These are phyloP conservation scores for Chiropotes sagulatus DNA, from an alignment of 2,797 vertebrate species.

Conservation along the genomic window DNA sequence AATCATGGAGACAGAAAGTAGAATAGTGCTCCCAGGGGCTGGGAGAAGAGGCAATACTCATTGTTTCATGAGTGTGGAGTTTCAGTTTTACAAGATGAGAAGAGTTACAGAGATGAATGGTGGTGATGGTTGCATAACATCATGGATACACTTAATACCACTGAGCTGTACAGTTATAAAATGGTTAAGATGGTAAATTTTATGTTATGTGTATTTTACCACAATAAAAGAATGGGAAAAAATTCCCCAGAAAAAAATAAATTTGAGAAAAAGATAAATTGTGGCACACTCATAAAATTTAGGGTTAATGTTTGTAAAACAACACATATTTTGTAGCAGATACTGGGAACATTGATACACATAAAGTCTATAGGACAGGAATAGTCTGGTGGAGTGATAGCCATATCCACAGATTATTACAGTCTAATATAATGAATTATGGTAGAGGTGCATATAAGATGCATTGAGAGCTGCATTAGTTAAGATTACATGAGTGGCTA, in stretches of 20 bases:
- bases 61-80: neutral
- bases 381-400: neutral
- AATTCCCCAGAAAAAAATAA: neutral
- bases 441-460: neutral
- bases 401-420: neutral
- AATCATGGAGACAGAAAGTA: neutral
- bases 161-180: neutral
- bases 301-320: neutral
- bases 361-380: neutral
- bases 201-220: neutral
- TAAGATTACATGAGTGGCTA: neutral
- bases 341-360: neutral
- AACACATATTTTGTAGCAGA: neutral
- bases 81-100: neutral
- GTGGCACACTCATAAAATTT: neutral
- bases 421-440: neutral
- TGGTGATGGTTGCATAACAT: neutral
- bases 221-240: neutral
- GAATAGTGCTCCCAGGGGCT: neutral
- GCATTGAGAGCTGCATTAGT: neutral
- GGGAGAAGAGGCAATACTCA: neutral
- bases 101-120: neutral
- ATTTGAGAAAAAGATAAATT: neutral
- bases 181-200: neutral
- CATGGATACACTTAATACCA: neutral